Percentiles rank a stretch among this genome's conserved stretches.
Conservation (phyloP, 2,888 invertebrate genomes). For the Trisateles emortualis region DNA sequence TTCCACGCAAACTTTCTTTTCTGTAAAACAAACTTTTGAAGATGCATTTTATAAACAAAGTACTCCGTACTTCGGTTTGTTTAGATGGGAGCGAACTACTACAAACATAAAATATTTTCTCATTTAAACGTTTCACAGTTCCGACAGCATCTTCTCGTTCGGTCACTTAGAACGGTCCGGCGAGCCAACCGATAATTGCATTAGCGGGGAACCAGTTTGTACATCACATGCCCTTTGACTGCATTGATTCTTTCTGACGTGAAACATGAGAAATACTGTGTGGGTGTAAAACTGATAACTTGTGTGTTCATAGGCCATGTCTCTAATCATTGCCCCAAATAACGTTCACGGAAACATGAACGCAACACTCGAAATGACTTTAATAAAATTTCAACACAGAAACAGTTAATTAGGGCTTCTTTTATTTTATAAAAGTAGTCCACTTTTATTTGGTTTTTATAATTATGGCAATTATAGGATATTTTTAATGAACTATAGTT, state of each 20-base stretch:
- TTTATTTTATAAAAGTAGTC: background rate
- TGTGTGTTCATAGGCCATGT: slow-evolving; percentile 21
- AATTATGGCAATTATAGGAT: background rate
- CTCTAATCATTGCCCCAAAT: slow-evolving; percentile 30
- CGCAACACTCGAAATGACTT: background rate
- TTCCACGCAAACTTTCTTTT: slow-evolving; percentile 7
- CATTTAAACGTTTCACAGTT: slow-evolving; percentile 36
- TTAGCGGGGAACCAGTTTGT: slow-evolving; percentile 71
- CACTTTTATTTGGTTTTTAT: background rate
- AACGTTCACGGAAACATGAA: slow-evolving; percentile 13
- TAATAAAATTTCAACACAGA: background rate
- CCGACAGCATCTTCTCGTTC: slow-evolving; percentile 37
- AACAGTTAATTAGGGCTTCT: background rate
- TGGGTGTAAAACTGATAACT: slow-evolving; percentile 41
- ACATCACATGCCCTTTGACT: slow-evolving; percentile 69
- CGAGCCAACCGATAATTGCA: slow-evolving; percentile 69
- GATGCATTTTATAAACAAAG: slow-evolving; percentile 14
- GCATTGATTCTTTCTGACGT: slow-evolving; percentile 68
- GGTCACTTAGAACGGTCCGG: slow-evolving; percentile 61
- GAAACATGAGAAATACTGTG: slow-evolving; percentile 51
- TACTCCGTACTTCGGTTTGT: slow-evolving; percentile 13
- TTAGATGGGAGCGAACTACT: slow-evolving; percentile 22
- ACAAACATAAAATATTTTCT: slow-evolving; percentile 39
- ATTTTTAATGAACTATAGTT: background rate
- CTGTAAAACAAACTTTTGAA: slow-evolving; percentile 3